Base-by-base conservation (phyloP, 2,888 invertebrate genomes). In the Noctua janthe region DNA sequence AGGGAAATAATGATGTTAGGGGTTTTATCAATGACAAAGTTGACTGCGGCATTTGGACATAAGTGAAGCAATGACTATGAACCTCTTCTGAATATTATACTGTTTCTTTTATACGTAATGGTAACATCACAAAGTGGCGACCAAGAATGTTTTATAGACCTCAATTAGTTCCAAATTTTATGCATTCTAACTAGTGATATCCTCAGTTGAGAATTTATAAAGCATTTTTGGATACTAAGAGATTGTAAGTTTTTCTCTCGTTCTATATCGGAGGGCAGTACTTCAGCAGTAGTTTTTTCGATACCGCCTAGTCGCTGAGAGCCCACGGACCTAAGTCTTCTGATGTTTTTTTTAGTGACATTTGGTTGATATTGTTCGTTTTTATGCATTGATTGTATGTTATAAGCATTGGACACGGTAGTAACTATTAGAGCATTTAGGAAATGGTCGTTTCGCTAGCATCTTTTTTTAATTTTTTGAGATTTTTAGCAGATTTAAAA, bases 21-120 rank as follows among this genome's bases (percentile, higher is more conserved):
- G 96, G 96, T 96, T 97, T 96, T 97, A 97, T 96, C 97, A 96
- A 96, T 97, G 96, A 96, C 96, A 96, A 96, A 96, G 96, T 96
- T 96, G 96, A 97, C 96, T 95, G 95, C 95, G 95, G 95, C 94
- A 93, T 95, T 94, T 93, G 91, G 92, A 90, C 89, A 90, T 92
- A 85, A 89, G 91, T 90, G 91, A 90, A 92, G 43, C 92, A 93
- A 94, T 94, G 92, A 92, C 88, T 77, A 71, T 76, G 76, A 82
- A 86, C 91, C 91, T 92, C 91, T 90, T 91, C 89, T 90, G 87
- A 89, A 90, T 85, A 84, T 90, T 91, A 90, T 92, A 91, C 86
- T 91, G 91, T 91, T 91, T 91, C 89, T 92, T 91, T 93, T 92
- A 91, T 91, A 89, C 92, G 90, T 87, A 84, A 87, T 89, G 90